Evolutionary conservation across 2,113 vertebrate genomes (phyloP), one percentile per base, ranked within the genome.

Genomic region (Plestiodon gilberti): DNA sequence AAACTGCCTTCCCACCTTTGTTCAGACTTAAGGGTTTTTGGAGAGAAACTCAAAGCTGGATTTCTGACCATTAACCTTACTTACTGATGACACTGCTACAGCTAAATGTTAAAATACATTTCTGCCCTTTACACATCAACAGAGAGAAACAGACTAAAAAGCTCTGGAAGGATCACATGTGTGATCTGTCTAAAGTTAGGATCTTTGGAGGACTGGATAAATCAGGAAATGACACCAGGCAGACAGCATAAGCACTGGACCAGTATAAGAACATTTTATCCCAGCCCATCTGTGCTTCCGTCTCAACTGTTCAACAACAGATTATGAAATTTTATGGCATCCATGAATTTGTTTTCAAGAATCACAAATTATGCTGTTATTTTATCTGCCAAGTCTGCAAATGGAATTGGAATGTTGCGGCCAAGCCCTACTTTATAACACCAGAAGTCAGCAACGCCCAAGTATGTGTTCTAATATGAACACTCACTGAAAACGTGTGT

Each of bases 261-360:
- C 22, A 79, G 80, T 20, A 80, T 6, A 13, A 88, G 7, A 90
- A 77, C 20, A 43, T 9, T 0, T 1, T 71, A 87, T 48, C 22
- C 17, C 84, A 82, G 1, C 0, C 0, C 61, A 28, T 13, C 70
- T 25, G 30, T 90, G 48, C 30, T 61, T 78, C 67, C 25, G 40
- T 77, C 61, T 85, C 8, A 40, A 59, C 40, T 67, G 28, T 65
- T 30, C 67, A 84, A 33, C 84, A 2, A 81, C 74, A 90, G 57
- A 90, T 84, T 17, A 81, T 18, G 14, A 81, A 65, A 23, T 79
- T 88, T 89, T 85, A 91, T 57, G 82, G n/a, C 11, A 18, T 90
- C 90, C 64, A 84, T 88, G 76, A 86, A 82, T 85, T 90, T 87
- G 38, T 81, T 90, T 91, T 84, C 40, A 88, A 59, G 67, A 91